Evolutionary conservation across 1,140 invertebrate species (phyloP).

Genomic region (Drosophila pruinosa): DNA sequence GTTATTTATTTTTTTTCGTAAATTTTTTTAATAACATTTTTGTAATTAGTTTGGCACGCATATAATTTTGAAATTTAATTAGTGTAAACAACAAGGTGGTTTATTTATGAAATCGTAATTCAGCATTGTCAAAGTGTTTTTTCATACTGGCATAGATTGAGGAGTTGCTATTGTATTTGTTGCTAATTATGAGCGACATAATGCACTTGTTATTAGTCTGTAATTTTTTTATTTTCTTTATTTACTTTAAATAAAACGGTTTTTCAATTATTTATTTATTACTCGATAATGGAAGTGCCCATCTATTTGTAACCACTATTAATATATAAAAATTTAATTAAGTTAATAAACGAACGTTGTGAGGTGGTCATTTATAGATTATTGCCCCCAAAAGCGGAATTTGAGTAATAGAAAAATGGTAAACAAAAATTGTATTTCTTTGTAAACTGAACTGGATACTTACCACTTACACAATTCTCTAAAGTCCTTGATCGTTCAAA

Average conservation of each 20-base stretch:
- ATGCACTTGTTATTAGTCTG: conserved; percentile 37
- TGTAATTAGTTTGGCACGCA: conserved; percentile 65
- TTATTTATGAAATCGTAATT: conserved; percentile 61
- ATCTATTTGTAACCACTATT: conserved; percentile 11
- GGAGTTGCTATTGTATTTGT: conserved; percentile 1
- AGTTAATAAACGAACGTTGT: neutral
- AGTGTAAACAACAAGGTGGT: conserved; percentile 66
- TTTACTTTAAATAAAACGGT: conserved; percentile 27
- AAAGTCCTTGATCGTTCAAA: too few species aligned
- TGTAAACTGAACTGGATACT: too few species aligned
- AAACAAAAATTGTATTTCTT: too few species aligned
- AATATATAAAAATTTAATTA: neutral
- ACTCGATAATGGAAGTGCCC: conserved; percentile 1
- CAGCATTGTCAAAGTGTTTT: conserved; percentile 20
- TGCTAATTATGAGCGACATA: conserved; percentile 44
- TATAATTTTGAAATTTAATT: conserved; percentile 77
- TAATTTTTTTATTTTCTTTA: conserved; percentile 12
- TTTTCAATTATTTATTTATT: conserved; percentile 26
- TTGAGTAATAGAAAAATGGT: too few species aligned
- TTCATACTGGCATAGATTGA: neutral
- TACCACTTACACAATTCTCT: too few species aligned
- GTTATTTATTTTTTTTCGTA: conserved; percentile 15
- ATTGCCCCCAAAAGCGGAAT: too few species aligned
- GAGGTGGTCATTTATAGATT: neutral
- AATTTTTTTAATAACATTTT: conserved; percentile 58